Evolutionary conservation across 2,113 vertebrate species (phyloP), one percentile per base, ranked within the genome.

Genomic region (Brachyistius frenatus): DNA sequence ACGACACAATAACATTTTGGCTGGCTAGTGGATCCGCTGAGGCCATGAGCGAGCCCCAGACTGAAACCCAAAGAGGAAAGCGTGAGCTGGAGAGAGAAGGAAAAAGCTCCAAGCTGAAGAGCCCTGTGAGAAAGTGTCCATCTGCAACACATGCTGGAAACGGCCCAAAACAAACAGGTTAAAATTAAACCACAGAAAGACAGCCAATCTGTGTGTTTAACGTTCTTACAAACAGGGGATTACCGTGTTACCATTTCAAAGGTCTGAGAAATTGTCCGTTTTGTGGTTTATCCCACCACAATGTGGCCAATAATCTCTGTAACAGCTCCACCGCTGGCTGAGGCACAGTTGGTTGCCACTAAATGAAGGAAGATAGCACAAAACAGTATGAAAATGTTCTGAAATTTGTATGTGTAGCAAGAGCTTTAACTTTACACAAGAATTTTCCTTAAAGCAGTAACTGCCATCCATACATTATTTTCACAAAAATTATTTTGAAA

Each of bases 131-230:
- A 95, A 93, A 92, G 71, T 86, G 88, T 91, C 92, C 91, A 92
- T 94, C 88, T 91, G 92, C 89, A 90, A 79, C 81, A 69, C 70
- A 78, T 16, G 66, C 62, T 94, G 93, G 94, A 91, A 61, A 53
- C 13, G 30, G 74, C 74, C 94, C 94, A 95, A 95, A 88, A 87
- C 87, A 94, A 95, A 94, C 92, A 94, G 84, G 85, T 93, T 94
- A 92, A 94, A 94, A 92, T 94, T 93, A 94, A 91, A 93, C 92
- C 87, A 85, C 87, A 86, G 83, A 89, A 89, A 87, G 89, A 84
- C 69, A 81, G 83, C 75, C 81, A 81, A 73, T 83, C 80, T 89
- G 79, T 49, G 61, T 82, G 86, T 93, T 94, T 92, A 89, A 90
- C 88, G 81, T 80, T 88, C 71, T 79, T 70, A 66, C 88, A 91